phyloP scores from a whole-genome alignment of 1,140 invertebrate species.

The Saccostrea echinata region DNA sequence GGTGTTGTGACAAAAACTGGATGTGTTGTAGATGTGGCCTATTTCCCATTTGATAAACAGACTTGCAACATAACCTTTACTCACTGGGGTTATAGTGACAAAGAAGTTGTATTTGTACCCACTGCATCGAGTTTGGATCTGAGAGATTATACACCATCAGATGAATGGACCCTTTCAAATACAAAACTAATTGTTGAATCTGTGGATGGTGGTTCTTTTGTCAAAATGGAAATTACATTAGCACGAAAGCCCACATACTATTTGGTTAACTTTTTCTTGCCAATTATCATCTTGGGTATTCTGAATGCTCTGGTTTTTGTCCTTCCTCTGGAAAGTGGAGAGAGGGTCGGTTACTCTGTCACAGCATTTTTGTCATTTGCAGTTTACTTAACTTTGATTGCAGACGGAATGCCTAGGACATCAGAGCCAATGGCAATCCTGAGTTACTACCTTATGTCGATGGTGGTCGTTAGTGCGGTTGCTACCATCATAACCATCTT shows the following conservation, averaged over 20 bases:
- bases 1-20: conserved; percentile 53
- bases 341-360: conserved; percentile 82
- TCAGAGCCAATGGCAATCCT: conserved; percentile 76
- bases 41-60: conserved; percentile 57
- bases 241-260: conserved; percentile 71
- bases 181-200: conserved; percentile 12
- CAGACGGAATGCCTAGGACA: conserved; percentile 83
- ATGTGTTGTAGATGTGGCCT: conserved; percentile 44
- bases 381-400: conserved; percentile 83
- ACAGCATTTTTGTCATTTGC: conserved; percentile 83
- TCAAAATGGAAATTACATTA: conserved; percentile 15
- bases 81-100: conserved; percentile 34
- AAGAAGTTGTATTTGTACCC: conserved; percentile 35
- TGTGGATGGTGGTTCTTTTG: conserved; percentile 34
- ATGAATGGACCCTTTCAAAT: conserved; percentile 43
- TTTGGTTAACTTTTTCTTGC: conserved; percentile 82
- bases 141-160: conserved; percentile 41
- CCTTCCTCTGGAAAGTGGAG: conserved; percentile 82
- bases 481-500: conserved; percentile 51
- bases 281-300: conserved; percentile 82
- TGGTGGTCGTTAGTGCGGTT: conserved; percentile 49
- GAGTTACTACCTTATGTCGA: conserved; percentile 52
- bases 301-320: conserved; percentile 83
- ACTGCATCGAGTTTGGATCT: neutral
- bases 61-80: conserved; percentile 49